phyloP scores from a whole-genome alignment of 2,888 invertebrate species.

The Acholoe squamosa region DNA sequence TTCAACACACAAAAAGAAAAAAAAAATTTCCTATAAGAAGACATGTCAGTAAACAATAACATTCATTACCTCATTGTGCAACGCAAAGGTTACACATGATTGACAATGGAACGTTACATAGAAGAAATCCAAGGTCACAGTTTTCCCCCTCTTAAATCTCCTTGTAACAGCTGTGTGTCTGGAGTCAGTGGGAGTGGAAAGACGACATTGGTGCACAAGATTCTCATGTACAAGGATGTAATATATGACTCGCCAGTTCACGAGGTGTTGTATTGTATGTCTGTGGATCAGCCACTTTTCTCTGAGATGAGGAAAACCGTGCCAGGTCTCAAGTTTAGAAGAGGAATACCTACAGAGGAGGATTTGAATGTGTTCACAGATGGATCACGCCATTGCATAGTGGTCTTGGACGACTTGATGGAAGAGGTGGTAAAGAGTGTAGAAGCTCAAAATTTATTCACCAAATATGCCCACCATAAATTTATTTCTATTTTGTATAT shows the following conservation, averaged over 20 bases:
- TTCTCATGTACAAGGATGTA: background rate
- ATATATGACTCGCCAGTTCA: background rate
- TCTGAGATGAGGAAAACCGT: background rate
- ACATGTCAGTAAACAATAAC: no score
- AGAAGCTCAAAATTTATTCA: background rate
- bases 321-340: background rate
- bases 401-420: background rate
- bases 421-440: slow-evolving; percentile 1
- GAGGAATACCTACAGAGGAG: slow-evolving; percentile 1
- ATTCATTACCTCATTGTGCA: no score
- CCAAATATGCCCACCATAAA: background rate
- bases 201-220: background rate
- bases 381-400: background rate
- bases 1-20: no score
- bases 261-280: background rate
- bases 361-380: background rate
- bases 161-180: background rate
- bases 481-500: background rate
- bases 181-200: slow-evolving; percentile 5
- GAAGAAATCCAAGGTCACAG: background rate
- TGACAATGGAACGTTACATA: background rate
- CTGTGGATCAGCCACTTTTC: background rate
- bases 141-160: background rate
- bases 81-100: no score
- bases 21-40: no score